These are phyloP conservation scores for Falco biarmicus DNA, from an alignment of 2,797 vertebrate species.

Conservation along the genomic window DNA sequence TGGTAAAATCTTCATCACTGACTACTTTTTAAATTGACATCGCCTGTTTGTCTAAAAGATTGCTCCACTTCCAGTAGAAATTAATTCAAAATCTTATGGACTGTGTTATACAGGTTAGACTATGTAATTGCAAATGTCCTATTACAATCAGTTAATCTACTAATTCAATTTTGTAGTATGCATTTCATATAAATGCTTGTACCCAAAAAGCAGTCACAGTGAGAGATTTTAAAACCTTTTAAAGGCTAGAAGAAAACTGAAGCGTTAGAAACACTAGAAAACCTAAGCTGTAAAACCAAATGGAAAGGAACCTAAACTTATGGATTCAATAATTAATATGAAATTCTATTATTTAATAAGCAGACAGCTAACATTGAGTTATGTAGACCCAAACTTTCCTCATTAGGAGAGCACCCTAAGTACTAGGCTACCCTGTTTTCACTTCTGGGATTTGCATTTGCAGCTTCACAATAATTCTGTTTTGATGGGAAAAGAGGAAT, in stretches of 20 bases:
- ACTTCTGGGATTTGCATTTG: not conserved
- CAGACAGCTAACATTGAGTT: not conserved
- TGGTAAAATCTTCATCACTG: not conserved
- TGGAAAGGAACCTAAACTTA: not conserved
- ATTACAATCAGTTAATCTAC: not conserved
- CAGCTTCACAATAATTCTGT: not conserved
- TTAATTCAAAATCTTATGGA: slow-evolving; percentile 1
- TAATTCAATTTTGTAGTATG: not conserved
- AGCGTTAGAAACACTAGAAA: not conserved
- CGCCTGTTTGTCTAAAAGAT: not conserved
- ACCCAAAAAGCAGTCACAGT: not conserved
- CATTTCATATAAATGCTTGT: not conserved
- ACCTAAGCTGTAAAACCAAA: not conserved
- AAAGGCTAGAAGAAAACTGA: not conserved
- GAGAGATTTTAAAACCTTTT: not conserved
- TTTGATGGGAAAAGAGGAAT: not conserved
- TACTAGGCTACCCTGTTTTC: not conserved
- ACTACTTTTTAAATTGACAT: not conserved
- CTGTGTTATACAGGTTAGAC: not conserved
- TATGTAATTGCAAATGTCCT: not conserved
- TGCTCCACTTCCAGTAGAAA: not conserved
- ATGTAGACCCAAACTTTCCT: not conserved
- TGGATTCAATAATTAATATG: not conserved
- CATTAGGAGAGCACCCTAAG: not conserved
- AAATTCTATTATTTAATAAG: not conserved